Conservation (phyloP, 2,888 invertebrate genomes). For the Acanthosepion pharaonis region DNA sequence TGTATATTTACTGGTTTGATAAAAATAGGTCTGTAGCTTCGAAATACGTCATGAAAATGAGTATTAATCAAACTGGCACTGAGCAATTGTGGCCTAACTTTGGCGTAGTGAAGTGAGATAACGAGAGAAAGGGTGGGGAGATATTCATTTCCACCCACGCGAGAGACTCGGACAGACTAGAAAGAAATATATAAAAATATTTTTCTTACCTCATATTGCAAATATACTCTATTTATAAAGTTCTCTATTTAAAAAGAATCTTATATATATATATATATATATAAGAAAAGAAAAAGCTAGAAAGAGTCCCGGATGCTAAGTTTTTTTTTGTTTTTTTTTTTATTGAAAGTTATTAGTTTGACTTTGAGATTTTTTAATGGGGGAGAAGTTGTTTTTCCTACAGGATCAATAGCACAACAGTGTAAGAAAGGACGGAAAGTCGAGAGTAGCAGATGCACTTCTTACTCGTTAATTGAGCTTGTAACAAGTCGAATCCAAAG, state of each 20-base stretch:
- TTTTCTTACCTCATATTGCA: too few relatives aligned
- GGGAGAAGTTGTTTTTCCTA: not conserved
- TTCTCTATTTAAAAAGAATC: too few relatives aligned
- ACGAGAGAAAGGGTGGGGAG: not conserved
- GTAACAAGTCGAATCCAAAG: too few relatives aligned
- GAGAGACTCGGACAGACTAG: not conserved
- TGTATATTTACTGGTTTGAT: not conserved
- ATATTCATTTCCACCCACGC: not conserved
- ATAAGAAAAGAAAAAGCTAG: not conserved
- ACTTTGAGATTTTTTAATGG: not conserved
- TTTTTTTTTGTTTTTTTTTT: not conserved
- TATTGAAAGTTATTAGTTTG: not conserved
- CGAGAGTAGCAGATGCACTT: too few relatives aligned
- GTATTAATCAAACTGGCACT: not conserved
- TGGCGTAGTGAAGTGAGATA: not conserved
- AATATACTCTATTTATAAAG: not conserved
- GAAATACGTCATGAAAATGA: slow-evolving; percentile 2
- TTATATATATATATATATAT: too few relatives aligned
- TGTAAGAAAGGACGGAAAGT: too few relatives aligned
- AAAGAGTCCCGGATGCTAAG: not conserved
- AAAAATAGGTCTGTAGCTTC: not conserved
- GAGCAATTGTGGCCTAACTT: not conserved
- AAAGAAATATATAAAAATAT: not conserved
- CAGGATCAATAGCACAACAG: not conserved
- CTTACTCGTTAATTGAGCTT: too few relatives aligned